Evolutionary conservation across 2,113 vertebrate species (phyloP).

Genomic region (Tyto alba): DNA sequence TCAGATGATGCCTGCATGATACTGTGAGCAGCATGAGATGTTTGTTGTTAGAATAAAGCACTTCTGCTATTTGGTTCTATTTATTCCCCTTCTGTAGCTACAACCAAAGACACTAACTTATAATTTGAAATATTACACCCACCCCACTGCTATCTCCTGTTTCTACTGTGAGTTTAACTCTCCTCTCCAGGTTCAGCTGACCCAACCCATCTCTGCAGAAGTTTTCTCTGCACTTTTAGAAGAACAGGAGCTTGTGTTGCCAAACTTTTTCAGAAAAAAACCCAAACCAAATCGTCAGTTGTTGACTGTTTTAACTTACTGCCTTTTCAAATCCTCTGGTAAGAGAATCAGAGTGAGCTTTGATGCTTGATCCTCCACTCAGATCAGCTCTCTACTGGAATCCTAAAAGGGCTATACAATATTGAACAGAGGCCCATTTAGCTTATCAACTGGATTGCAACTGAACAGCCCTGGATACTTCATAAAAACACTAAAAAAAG

Average conservation of each 20-base stretch:
- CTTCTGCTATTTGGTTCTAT: not conserved
- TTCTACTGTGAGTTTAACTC: not conserved
- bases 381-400: not conserved
- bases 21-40: accelerated
- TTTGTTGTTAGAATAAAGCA: not conserved
- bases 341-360: not conserved
- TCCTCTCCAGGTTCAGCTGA: not conserved
- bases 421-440: not conserved
- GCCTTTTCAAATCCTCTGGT: not conserved
- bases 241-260: not conserved
- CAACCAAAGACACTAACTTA: not conserved
- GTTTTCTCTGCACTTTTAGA: not conserved
- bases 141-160: not conserved
- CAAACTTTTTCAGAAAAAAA: not conserved
- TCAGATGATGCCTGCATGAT: not conserved
- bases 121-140: not conserved
- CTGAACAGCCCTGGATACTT: not conserved
- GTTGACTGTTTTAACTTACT: not conserved
- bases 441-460: not conserved
- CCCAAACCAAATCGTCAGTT: too few relatives aligned
- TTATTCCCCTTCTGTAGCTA: not conserved
- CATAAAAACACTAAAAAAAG: not conserved
- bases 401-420: not conserved
- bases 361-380: not conserved
- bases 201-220: not conserved